Conservation (phyloP, 1,140 invertebrate species). For the Zaprionus gabonicus region DNA sequence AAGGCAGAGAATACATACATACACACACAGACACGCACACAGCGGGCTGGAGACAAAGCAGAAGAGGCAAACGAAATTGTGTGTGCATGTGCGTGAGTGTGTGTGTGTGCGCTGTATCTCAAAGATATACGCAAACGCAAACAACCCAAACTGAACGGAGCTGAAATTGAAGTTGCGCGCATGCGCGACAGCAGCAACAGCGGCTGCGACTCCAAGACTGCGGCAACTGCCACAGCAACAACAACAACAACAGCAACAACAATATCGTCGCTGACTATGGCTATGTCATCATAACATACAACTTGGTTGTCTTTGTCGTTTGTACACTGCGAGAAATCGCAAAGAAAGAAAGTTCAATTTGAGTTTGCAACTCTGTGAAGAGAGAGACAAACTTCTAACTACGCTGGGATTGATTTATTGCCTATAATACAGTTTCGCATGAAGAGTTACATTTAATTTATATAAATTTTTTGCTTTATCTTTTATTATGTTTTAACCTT, state of each 20-base stretch:
- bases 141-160: slow-evolving; percentile 18
- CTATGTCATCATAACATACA: slow-evolving; percentile 76
- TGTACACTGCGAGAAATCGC: slow-evolving; percentile 27
- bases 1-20: slow-evolving; percentile 22
- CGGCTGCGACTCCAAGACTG: slow-evolving; percentile 15
- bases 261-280: slow-evolving; percentile 33
- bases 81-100: slow-evolving; percentile 31
- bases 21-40: slow-evolving; percentile 7
- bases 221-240: slow-evolving; percentile 23
- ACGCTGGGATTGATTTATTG: too few relatives aligned
- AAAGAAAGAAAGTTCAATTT: background rate
- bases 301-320: slow-evolving; percentile 25
- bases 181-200: slow-evolving; percentile 46
- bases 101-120: slow-evolving; percentile 41
- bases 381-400: too few relatives aligned
- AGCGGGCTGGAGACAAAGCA: slow-evolving; percentile 34
- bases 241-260: slow-evolving; percentile 14
- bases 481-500: too few relatives aligned
- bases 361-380: background rate
- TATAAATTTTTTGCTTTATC: too few relatives aligned
- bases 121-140: slow-evolving; percentile 61
- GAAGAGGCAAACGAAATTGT: slow-evolving; percentile 46
- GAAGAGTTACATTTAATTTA: too few relatives aligned
- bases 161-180: slow-evolving; percentile 50
- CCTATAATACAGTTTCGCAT: too few relatives aligned